phyloP scores from a whole-genome alignment of 2,888 invertebrate genomes.

The Ochropleura plecta region DNA sequence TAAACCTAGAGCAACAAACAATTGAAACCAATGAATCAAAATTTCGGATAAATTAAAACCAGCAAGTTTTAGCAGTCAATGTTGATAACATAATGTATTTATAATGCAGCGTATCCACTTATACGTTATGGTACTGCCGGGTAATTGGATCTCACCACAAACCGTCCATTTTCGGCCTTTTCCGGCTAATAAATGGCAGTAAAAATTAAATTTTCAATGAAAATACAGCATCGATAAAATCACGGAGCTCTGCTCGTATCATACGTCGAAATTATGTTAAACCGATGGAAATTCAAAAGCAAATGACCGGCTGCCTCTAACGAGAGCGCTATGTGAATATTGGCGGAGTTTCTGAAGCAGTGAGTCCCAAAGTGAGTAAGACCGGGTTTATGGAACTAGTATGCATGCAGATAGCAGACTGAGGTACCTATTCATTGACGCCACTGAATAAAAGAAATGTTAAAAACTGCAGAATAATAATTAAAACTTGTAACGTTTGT shows the following conservation, averaged over 20 bases:
- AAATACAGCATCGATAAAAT: constrained; percentile 59
- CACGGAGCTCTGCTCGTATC: constrained; percentile 55
- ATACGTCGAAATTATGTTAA: constrained; percentile 66
- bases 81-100: constrained; percentile 54
- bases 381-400: constrained; percentile 41
- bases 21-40: constrained; percentile 17
- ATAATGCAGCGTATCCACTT: constrained; percentile 43
- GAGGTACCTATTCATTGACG: constrained; percentile 8
- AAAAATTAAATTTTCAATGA: constrained; percentile 40
- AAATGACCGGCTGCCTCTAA: constrained; percentile 73
- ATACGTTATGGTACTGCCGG: constrained; percentile 28
- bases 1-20: constrained; percentile 13
- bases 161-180: constrained; percentile 40
- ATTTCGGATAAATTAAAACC: constrained; percentile 19
- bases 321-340: constrained; percentile 70
- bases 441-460: constrained; percentile 41
- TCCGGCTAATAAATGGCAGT: constrained; percentile 31
- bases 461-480: constrained; percentile 45
- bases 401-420: constrained; percentile 56
- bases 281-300: constrained; percentile 73
- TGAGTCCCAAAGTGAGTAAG: constrained; percentile 59
- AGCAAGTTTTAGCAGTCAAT: constrained; percentile 40
- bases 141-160: constrained; percentile 55
- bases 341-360: constrained; percentile 63
- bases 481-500: no score